Evolutionary conservation across 2,888 invertebrate genomes (phyloP).

Genomic region (Acronicta leporina): DNA sequence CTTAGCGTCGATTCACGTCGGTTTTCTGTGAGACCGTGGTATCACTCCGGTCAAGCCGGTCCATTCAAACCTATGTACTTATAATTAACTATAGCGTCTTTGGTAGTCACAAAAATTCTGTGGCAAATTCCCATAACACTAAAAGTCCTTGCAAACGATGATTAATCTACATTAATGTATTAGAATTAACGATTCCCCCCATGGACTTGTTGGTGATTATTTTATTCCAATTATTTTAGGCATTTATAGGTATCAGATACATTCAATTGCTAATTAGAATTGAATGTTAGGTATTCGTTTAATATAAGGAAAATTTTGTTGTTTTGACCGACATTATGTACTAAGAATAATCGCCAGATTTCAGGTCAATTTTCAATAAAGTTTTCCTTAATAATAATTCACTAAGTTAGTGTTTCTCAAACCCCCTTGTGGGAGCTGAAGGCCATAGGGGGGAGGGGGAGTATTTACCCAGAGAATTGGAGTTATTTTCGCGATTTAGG

Average conservation of each 20-base stretch:
- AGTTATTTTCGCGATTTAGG: too few species aligned
- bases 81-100: too few species aligned
- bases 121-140: conserved; percentile 13
- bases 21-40: too few species aligned
- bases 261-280: conserved; percentile 13
- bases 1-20: too few species aligned
- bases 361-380: conserved; percentile 11
- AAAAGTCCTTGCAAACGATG: conserved; percentile 22
- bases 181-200: conserved; percentile 8
- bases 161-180: conserved; percentile 15
- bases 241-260: conserved; percentile 6
- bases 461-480: too few species aligned
- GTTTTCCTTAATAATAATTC: conserved; percentile 13
- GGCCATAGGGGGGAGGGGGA: too few species aligned
- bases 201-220: conserved; percentile 17
- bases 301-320: background rate
- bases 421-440: too few species aligned
- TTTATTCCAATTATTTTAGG: conserved; percentile 29
- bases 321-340: conserved; percentile 20
- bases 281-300: background rate
- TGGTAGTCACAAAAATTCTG: conserved; percentile 14
- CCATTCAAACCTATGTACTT: too few species aligned
- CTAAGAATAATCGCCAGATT: conserved; percentile 1
- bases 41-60: too few species aligned
- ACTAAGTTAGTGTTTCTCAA: too few species aligned